phyloP scores from a whole-genome alignment of 2,797 vertebrate genomes.

The Tragelaphus eurycerus region DNA sequence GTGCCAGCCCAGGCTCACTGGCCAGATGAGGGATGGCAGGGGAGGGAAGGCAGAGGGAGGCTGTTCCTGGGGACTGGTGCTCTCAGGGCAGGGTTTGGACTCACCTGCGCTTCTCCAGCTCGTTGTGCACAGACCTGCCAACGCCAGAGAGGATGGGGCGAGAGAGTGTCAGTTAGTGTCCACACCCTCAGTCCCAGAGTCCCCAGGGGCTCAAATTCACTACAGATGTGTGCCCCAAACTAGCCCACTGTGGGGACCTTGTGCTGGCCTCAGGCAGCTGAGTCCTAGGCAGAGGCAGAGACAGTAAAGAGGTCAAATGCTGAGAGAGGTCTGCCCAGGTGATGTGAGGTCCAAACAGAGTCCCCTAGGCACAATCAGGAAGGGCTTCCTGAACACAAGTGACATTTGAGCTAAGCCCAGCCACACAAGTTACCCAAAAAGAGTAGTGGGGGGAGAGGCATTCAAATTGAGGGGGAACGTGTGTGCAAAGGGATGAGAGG shows the following conservation, averaged over 20 bases:
- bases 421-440: not conserved
- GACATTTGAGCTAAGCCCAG: not conserved
- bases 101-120: constrained; percentile 97
- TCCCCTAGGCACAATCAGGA: not conserved
- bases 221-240: not conserved
- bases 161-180: not conserved
- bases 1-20: not conserved
- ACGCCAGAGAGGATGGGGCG: constrained; percentile 41
- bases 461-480: not conserved
- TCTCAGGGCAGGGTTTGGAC: not conserved
- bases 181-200: not conserved
- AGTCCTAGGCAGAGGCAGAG: not conserved
- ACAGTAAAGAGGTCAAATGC: not conserved
- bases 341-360: not conserved
- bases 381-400: not conserved
- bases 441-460: not conserved
- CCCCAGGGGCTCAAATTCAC: not conserved
- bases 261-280: not conserved
- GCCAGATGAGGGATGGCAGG: not conserved
- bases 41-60: not conserved
- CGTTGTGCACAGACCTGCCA: constrained; percentile 94
- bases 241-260: not conserved
- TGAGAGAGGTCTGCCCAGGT: not conserved
- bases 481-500: not conserved
- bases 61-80: not conserved